A percentile compares a stretch with the other conserved stretches of the same genome.
Evolutionary conservation across 2,113 vertebrate species (phyloP).

Genomic region (Rhinogobius similis): DNA sequence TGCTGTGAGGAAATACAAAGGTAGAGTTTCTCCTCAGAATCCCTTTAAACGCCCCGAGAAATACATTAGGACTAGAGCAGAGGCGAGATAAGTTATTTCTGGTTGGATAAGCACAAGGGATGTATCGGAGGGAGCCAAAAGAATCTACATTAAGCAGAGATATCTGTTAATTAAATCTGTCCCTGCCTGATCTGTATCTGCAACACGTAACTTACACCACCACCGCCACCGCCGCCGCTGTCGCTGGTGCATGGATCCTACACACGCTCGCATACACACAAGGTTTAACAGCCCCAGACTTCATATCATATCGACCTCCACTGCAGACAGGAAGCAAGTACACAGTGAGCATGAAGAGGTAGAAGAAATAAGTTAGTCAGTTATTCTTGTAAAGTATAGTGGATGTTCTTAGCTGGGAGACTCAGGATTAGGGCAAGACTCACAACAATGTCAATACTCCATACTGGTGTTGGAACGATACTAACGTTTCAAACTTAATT

Average conservation of each 20-base stretch:
- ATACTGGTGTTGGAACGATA: too few relatives aligned
- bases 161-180: slow-evolving; percentile 83
- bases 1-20: slow-evolving; percentile 62
- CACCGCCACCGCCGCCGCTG: slow-evolving; percentile 17
- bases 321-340: slow-evolving; percentile 31
- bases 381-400: slow-evolving; percentile 16
- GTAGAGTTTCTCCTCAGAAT: slow-evolving; percentile 49
- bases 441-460: too few relatives aligned
- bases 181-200: slow-evolving; percentile 74
- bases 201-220: slow-evolving; percentile 71
- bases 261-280: slow-evolving; percentile 39
- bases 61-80: slow-evolving; percentile 64
- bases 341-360: slow-evolving; percentile 21
- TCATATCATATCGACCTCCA: slow-evolving; percentile 37
- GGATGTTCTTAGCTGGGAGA: not conserved
- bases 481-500: too few relatives aligned
- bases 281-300: slow-evolving; percentile 47
- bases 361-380: slow-evolving; percentile 14
- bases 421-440: too few relatives aligned
- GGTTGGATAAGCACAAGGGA: slow-evolving; percentile 72
- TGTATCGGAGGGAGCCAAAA: slow-evolving; percentile 71
- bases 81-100: slow-evolving; percentile 75
- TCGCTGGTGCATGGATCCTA: slow-evolving; percentile 35
- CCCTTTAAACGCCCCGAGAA: slow-evolving; percentile 60
- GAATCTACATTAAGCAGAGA: slow-evolving; percentile 77